These are phyloP conservation scores for Nycteola revayana DNA, from an alignment of 2,888 invertebrate genomes.

Conservation along the genomic window DNA sequence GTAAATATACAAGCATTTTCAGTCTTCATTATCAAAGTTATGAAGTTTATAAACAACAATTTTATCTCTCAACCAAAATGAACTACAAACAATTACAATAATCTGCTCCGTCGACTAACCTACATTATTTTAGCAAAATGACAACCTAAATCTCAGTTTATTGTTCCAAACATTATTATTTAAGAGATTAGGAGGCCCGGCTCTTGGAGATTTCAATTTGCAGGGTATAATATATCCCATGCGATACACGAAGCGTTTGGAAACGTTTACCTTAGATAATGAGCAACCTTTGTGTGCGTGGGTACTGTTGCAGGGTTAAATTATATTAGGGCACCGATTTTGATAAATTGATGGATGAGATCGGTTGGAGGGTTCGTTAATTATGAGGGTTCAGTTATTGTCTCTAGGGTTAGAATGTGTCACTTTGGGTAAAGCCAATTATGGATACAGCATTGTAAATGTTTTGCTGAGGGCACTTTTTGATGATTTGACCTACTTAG, in stretches of 20 bases:
- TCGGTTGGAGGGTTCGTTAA: neutral
- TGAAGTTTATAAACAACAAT: conserved; percentile 1
- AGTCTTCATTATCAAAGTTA: no score
- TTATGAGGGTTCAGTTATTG: no score
- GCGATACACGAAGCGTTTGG: conserved; percentile 32
- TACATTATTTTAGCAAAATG: conserved; percentile 47
- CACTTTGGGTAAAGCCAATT: no score
- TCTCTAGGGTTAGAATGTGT: no score
- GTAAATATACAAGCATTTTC: no score
- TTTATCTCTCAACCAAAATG: conserved; percentile 2
- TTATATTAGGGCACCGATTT: conserved; percentile 1
- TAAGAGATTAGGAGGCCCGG: conserved; percentile 54
- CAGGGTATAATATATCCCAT: conserved; percentile 46
- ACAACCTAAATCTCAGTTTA: conserved; percentile 64
- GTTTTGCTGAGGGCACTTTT: no score
- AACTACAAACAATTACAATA: conserved; percentile 7
- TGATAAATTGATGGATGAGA: conserved; percentile 9
- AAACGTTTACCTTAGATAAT: conserved; percentile 23
- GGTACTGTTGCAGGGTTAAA: conserved; percentile 1
- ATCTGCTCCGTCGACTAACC: conserved; percentile 6
- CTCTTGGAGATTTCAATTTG: conserved; percentile 60
- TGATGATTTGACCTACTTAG: no score
- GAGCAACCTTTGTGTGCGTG: conserved; percentile 8
- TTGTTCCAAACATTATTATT: conserved; percentile 65
- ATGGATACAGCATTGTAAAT: no score